Evolutionary conservation across 2,797 vertebrate genomes (phyloP).

Genomic region (Heteromormyrus szaboi): DNA sequence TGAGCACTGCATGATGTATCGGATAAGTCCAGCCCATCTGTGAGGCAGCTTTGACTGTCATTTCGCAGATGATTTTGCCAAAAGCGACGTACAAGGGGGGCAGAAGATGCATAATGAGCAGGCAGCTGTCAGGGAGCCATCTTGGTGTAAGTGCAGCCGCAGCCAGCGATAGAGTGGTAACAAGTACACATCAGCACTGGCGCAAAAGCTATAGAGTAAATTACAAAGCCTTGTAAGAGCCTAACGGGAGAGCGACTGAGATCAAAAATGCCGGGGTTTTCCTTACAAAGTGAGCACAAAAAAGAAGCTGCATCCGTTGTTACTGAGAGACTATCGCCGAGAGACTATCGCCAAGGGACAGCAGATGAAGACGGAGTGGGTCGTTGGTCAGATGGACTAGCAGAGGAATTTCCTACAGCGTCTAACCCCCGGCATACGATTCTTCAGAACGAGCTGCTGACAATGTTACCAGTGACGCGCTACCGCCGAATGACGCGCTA

Average conservation of each 20-base stretch:
- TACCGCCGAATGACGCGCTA: no score
- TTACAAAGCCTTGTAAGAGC: background rate
- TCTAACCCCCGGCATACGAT: background rate
- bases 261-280: background rate
- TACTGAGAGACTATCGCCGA: background rate
- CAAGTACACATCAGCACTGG: background rate
- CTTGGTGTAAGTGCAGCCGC: background rate
- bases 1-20: background rate
- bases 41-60: background rate
- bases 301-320: background rate
- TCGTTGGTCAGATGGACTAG: background rate
- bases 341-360: background rate
- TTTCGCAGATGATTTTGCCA: background rate
- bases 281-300: background rate
- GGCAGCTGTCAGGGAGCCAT: background rate
- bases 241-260: background rate
- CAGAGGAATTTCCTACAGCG: background rate
- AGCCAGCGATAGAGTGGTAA: background rate
- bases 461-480: no score
- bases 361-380: background rate
- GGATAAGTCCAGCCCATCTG: background rate
- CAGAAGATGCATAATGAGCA: background rate
- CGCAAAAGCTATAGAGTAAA: background rate
- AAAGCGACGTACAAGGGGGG: background rate
- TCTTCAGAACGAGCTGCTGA: background rate